Evolutionary conservation across 2,888 invertebrate genomes (phyloP), one percentile per base, ranked within the genome.

Genomic region (Agrypnus murinus): DNA sequence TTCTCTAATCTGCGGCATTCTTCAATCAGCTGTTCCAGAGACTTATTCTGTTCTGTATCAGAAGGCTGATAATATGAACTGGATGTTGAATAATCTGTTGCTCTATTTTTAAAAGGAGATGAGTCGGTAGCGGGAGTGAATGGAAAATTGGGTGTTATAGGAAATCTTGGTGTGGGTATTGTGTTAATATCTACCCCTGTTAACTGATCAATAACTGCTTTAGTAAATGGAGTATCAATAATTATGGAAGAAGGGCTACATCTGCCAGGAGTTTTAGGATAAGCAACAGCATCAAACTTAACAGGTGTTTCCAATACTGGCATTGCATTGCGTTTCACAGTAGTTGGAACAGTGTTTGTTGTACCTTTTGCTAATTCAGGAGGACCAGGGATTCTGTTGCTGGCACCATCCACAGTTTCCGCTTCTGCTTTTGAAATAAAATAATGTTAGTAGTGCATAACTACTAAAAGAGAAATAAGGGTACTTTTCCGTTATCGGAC

Each of bases 41-140:
- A 81, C 67, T 78, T 79, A 64, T 76, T 81, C 69, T 84, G 84
- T 73, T 85, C 85, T 7, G 77, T 80, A 72, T 85, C 85, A 0
- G 84, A 84, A 8, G 85, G 85, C 74, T 83, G 82, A 71, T 85
- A 85, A 75, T 85, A 85, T 0, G 84, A 84, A 72, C 84, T 84
- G 1, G 83, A 81, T 2, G 84, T 83, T 0, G 85, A 85, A 76
- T 85, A 85, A 79, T 85, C 85, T 0, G 85, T 85, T 0, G 80
- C 79, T 40, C 84, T 75, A 64, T 77, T 77, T 1, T 74, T 65
- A 63, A 76, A 78, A 0, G 75, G 71, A 0, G 80, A 76, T 31
- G 73, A 71, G 12, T n/a, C 45, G 25, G 12, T 25, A 17, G 58
- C 71, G 0, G 84, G 83, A 3, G 84, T 83, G 6, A 83, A 71